These are phyloP conservation scores for Nemopilema nomurai DNA, from an alignment of 30 jellyfish, hydroid and myxozoan species.

Conservation along the genomic window DNA sequence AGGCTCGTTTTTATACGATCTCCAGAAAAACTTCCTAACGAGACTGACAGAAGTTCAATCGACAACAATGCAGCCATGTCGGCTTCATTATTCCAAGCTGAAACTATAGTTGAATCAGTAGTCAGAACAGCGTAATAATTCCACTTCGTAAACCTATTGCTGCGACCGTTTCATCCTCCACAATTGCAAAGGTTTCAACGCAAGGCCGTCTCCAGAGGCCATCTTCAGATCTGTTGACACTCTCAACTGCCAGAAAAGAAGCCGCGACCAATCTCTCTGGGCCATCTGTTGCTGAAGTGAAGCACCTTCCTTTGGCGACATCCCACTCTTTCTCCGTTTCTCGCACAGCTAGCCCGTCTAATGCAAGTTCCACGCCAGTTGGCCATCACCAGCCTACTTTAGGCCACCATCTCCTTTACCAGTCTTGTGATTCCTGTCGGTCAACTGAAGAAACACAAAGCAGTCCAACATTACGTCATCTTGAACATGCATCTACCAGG, in stretches of 20 bases:
- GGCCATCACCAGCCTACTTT: no score
- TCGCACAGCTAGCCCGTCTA: background rate
- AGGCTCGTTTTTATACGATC: conserved; percentile 65
- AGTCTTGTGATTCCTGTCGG: no score
- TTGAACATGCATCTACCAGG: no score
- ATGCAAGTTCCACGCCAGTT: background rate
- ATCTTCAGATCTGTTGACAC: background rate
- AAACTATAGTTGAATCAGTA: background rate
- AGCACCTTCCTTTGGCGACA: background rate
- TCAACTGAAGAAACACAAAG: no score
- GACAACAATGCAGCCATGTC: background rate
- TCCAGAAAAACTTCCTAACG: conserved; percentile 23
- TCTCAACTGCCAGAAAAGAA: background rate
- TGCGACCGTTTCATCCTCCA: background rate
- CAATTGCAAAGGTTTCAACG: background rate
- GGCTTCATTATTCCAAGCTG: background rate
- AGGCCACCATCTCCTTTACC: no score
- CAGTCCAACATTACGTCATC: no score
- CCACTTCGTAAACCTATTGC: no score
- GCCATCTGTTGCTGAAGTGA: background rate
- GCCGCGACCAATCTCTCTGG: background rate
- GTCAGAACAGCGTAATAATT: background rate
- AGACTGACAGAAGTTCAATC: background rate
- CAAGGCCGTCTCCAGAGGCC: no score
- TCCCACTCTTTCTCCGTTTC: background rate